Evolutionary conservation across 2,888 invertebrate genomes (phyloP), one percentile per base, ranked within the genome.

Genomic region (Kuschelorhynchus macadamiae): DNA sequence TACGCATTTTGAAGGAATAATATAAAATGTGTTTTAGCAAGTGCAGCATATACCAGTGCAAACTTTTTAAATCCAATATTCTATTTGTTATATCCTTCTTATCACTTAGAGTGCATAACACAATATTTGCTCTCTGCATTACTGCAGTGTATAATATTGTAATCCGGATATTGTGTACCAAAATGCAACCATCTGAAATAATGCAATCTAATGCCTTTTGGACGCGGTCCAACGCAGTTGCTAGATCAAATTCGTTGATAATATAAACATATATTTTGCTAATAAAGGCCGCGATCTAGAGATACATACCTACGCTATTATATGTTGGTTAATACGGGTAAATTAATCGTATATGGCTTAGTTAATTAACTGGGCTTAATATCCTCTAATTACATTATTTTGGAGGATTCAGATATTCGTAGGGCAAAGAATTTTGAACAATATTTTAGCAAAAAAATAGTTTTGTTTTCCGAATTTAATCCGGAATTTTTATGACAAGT

Each of bases 171-270:
- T 63, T 63, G 42, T 56, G 41, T 42, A 56, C 53, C 53, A 42
- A 57, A 65, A 57, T 52, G 64, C 62, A 68, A 61, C 64, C 61
- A 53, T 68, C 67, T 57, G 67, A 74, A 68, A 67, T 66, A 72
- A 71, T 67, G 59, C 64, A 62, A 59, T 39, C 61, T 75, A 74
- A 76, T 73, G 73, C 73, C 72, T 73, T 73, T 73, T 76, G 77
- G 76, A 73, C 53, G 36, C 16, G 46, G 59, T 73, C 77, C 76
- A 77, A 71, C 57, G 62, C 52, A 67, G 71, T 74, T 74, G 65
- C 50, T 70, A 72, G 75, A 76, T 77, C 75, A 70, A 76, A 76
- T 76, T 74, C 61, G 67, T 67, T 71, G 73, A 76, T 75, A 73
- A 73, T 72, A 72, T 55, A 71, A 71, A 72, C 71, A 71, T 72